Base-by-base conservation (phyloP, 2,113 vertebrate species). In the Ursus arctos region DNA sequence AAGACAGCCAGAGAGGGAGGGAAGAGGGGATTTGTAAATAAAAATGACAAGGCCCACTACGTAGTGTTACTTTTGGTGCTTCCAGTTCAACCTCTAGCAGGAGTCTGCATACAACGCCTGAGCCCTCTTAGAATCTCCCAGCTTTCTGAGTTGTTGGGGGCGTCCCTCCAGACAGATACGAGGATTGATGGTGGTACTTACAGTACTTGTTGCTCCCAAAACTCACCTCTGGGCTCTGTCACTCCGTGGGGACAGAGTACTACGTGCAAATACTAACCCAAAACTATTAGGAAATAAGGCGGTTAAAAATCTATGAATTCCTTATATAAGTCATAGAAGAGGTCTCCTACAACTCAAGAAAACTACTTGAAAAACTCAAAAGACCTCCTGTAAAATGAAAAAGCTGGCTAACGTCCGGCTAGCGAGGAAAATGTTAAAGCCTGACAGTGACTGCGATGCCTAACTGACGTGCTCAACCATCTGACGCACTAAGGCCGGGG, bases 361-460 rank as follows among this genome's bases (percentile, higher is more conserved):
- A 84, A 88, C 61, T 49, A 33, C 71, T 90, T 96, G 85, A 87
- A 19, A 67, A 88, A 95, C 33, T 61, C 76, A 89, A 61, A 69
- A 69, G 71, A 49, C 49, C 21, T 55, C 92, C 76, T 40, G 53
- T 2, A 69, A 57, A 92, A 43, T 94, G 21, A 51, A 88, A 89
- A 92, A 28, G 15, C 15, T 57, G 31, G 51, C 28, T 59, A 18
- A 92, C 77, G n/a, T 63, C 55, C 31, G 61, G 28, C 28, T 47
- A 80, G 1, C 36, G 43, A 57, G n/a, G 24, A 76, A 63, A 88
- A 84, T 72, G 36, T 79, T 79, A 95, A 88, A 83, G 63, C 24
- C 24, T 80, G 31, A 74, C 47, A 74, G 28, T 15, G 49, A 59
- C 49, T 71, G n/a, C 81, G 51, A 63, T 28, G 49, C 33, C 15